phyloP scores from a whole-genome alignment of 2,888 invertebrate species.

The Diadegma fenestrale region DNA sequence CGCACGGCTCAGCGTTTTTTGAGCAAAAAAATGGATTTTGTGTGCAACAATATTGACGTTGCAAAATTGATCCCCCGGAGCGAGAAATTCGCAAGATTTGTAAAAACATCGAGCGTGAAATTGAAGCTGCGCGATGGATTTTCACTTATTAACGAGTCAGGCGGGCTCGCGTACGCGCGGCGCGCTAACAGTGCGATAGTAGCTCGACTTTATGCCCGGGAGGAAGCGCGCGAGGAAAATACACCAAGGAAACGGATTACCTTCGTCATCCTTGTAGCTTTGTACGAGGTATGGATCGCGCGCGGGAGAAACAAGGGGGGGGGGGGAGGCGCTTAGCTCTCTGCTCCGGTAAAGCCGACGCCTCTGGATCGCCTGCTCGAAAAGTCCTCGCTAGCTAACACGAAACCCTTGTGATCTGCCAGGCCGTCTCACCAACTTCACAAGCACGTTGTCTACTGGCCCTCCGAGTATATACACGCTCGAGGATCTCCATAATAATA shows the following conservation, averaged over 20 bases:
- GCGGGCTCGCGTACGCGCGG: background rate
- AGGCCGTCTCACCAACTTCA: constrained; percentile 30
- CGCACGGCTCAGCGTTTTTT: constrained; percentile 1
- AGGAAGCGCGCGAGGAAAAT: constrained; percentile 34
- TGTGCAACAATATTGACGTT: background rate
- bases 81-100: background rate
- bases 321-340: constrained; percentile 63
- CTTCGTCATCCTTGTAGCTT: constrained; percentile 47
- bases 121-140: constrained; percentile 9
- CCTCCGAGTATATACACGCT: constrained; percentile 14
- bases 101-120: constrained; percentile 2
- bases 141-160: constrained; percentile 1
- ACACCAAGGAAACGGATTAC: constrained; percentile 47
- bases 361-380: constrained; percentile 42
- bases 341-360: constrained; percentile 50
- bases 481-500: constrained; percentile 36
- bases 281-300: constrained; percentile 40
- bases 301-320: too few species aligned
- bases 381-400: constrained; percentile 31
- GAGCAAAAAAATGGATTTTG: background rate
- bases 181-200: background rate
- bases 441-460: constrained; percentile 25
- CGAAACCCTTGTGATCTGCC: constrained; percentile 29
- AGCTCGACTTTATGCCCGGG: constrained; percentile 21
- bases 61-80: background rate